Conservation (phyloP, 2,797 vertebrate species). For the Sebastes cheni region DNA sequence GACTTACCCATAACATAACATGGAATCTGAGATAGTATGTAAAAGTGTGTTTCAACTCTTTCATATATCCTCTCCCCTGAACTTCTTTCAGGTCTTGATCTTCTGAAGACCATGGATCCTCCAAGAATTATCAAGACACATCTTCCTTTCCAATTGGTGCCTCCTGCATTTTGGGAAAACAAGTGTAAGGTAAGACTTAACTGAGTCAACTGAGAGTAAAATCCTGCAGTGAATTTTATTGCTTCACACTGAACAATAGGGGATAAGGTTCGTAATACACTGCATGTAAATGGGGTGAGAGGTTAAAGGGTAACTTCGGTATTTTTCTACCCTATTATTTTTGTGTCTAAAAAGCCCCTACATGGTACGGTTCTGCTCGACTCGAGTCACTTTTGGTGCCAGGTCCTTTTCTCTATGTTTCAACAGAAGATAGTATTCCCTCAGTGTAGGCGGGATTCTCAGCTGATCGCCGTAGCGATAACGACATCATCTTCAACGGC, state of each 20-base stretch:
- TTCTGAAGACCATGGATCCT: constrained; percentile 75
- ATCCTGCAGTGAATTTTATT: not conserved
- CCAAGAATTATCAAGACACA: constrained; percentile 92
- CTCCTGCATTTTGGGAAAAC: constrained; percentile 89
- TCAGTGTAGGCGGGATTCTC: no score
- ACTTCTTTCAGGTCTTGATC: constrained; percentile 76
- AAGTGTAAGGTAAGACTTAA: constrained; percentile 86
- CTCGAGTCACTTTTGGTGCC: no score
- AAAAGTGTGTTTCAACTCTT: not conserved
- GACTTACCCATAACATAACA: not conserved
- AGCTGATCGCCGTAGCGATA: no score
- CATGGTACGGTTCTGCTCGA: no score
- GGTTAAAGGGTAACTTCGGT: not conserved
- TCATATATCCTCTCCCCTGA: not conserved
- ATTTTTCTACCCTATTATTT: no score
- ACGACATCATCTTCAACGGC: no score
- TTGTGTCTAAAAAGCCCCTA: no score
- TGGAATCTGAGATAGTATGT: not conserved
- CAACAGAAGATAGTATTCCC: no score
- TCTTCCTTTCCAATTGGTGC: constrained; percentile 85
- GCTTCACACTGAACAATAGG: not conserved
- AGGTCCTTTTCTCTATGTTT: no score
- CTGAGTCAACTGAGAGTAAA: not conserved
- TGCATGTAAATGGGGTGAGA: not conserved
- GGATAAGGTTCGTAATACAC: not conserved